Conservation (phyloP, 2,797 vertebrate genomes). For the Paramormyrops hopkinsi region DNA sequence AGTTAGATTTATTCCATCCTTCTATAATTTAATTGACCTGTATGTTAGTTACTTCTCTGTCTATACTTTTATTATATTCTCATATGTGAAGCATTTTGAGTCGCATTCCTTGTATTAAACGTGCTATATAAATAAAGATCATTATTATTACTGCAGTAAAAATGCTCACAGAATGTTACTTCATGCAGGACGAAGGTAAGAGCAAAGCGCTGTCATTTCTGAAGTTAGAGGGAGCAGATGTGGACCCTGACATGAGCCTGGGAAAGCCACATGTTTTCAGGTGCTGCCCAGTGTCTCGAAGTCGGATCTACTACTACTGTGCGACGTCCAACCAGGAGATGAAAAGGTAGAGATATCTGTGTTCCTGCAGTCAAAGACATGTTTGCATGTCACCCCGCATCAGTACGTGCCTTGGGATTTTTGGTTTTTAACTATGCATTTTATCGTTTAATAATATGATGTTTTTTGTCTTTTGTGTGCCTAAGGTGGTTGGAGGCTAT, state of each 20-base stretch:
- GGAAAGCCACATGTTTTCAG: conserved; percentile 87
- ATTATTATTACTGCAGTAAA: background rate
- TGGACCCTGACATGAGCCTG: conserved; percentile 66
- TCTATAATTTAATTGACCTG: background rate
- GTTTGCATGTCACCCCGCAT: background rate
- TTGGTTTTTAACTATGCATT: background rate
- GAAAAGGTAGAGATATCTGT: conserved; percentile 65
- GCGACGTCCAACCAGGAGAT: conserved; percentile 85
- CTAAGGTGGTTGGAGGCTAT: conserved; percentile 82
- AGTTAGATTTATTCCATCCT: background rate
- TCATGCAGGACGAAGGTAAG: conserved; percentile 78
- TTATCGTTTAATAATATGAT: background rate
- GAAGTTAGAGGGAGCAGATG: conserved; percentile 78
- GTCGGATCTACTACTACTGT: conserved; percentile 72
- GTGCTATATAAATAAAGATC: background rate
- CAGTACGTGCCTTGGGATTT: background rate
- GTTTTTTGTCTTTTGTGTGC: conserved; percentile 23
- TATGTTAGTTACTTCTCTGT: background rate
- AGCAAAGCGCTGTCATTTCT: conserved; percentile 62
- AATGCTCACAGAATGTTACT: background rate
- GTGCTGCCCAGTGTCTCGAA: conserved; percentile 66
- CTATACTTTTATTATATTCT: background rate
- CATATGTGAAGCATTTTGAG: background rate
- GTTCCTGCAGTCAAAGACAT: background rate
- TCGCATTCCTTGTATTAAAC: background rate